Conservation (phyloP, 1,140 invertebrate species). For the Polyergus mexicanus region DNA sequence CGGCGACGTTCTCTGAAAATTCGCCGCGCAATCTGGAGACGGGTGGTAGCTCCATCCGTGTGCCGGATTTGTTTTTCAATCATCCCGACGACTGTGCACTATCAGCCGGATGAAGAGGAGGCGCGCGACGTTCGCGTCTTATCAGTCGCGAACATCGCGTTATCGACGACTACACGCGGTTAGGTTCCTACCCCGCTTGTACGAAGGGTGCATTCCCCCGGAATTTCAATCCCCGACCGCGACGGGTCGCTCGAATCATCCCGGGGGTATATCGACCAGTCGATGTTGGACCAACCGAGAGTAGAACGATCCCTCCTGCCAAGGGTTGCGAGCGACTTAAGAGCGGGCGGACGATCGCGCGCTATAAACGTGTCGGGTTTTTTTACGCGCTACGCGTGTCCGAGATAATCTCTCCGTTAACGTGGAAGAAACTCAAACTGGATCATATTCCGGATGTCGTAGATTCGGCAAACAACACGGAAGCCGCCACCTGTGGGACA, state of each 20-base stretch:
- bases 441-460: not conserved
- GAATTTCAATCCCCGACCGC: constrained; percentile 72
- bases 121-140: constrained; percentile 4
- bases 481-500: constrained; percentile 75
- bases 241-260: constrained; percentile 81
- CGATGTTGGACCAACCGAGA: constrained; percentile 79
- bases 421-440: not conserved
- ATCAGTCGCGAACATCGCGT: constrained; percentile 58
- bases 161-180: constrained; percentile 61
- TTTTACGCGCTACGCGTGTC: not conserved
- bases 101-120: constrained; percentile 39
- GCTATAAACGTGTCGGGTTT: not conserved
- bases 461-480: not conserved
- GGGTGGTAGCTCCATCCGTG: constrained; percentile 61
- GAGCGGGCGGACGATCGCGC: constrained; percentile 22
- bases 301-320: constrained; percentile 72
- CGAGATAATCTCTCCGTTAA: not conserved
- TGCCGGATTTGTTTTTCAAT: constrained; percentile 8
- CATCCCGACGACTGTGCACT: constrained; percentile 33
- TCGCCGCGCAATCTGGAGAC: not conserved
- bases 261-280: constrained; percentile 83
- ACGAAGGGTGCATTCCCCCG: constrained; percentile 46
- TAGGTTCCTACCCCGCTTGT: constrained; percentile 29
- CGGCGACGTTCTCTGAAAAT: constrained; percentile 52
- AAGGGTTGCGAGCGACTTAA: constrained; percentile 67